phyloP scores from a whole-genome alignment of 2,888 invertebrate species.

The Alloscopus bannaensis region DNA sequence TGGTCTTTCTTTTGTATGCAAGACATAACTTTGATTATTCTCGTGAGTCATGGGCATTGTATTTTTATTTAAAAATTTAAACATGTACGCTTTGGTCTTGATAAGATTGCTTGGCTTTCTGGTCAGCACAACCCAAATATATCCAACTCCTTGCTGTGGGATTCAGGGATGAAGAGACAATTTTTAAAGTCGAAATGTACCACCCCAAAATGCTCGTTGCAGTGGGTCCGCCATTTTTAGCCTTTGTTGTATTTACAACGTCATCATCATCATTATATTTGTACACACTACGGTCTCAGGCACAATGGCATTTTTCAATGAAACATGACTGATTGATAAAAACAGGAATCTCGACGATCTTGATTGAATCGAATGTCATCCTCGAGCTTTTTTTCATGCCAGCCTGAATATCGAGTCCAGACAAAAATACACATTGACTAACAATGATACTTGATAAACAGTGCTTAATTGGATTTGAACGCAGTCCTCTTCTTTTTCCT shows the following conservation, averaged over 20 bases:
- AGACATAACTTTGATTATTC: neutral
- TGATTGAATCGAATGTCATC: constrained; percentile 6
- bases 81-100: neutral
- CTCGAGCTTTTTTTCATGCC: neutral
- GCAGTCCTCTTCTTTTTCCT: constrained; percentile 1
- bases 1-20: constrained; percentile 18
- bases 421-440: neutral
- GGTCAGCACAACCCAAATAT: too few species aligned
- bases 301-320: neutral
- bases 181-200: constrained; percentile 4
- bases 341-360: constrained; percentile 13
- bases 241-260: neutral
- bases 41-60: neutral
- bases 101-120: constrained; percentile 3
- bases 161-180: neutral
- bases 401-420: constrained; percentile 3
- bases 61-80: neutral
- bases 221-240: too few species aligned
- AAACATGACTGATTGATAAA: constrained; percentile 10
- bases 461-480: neutral
- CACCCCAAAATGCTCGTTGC: constrained; percentile 12
- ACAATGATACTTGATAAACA: neutral
- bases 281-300: neutral
- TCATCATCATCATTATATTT: neutral
- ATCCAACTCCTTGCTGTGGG: too few species aligned